A percentile compares a stretch with the other conserved stretches of the same genome.
These are phyloP conservation scores for Lutra lutra DNA, from an alignment of 2,797 vertebrate genomes.

Conservation along the genomic window DNA sequence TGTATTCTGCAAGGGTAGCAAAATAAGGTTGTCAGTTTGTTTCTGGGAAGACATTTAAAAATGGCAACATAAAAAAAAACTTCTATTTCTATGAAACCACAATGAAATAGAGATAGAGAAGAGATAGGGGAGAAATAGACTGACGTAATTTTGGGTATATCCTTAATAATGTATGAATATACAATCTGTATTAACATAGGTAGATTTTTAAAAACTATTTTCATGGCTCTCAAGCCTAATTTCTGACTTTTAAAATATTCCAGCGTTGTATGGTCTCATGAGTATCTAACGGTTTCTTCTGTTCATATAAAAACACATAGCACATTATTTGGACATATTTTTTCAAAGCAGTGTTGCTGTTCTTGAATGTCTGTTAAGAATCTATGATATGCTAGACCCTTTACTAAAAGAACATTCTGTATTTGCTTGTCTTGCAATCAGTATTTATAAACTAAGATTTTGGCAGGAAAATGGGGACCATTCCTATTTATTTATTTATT, in stretches of 20 bases:
- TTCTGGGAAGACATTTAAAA: constrained; percentile 47
- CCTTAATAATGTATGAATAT: not conserved
- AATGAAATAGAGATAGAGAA: not conserved
- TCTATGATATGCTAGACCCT: not conserved
- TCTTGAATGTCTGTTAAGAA: not conserved
- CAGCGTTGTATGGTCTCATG: not conserved
- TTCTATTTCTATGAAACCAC: not conserved
- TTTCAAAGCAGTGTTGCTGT: not conserved
- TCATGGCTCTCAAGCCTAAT: not conserved
- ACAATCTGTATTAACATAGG: not conserved
- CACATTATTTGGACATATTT: not conserved
- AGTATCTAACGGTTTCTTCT: not conserved
- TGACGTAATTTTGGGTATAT: not conserved
- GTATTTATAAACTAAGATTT: not conserved
- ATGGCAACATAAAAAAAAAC: not conserved
- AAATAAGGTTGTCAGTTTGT: not conserved
- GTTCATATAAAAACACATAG: not conserved
- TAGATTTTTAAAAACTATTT: not conserved
- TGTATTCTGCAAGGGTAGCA: not conserved
- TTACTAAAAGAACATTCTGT: not conserved
- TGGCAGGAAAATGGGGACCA: not conserved
- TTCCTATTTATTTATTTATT: not conserved
- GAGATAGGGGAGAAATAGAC: not conserved
- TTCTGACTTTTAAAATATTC: not conserved
- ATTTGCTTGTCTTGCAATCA: not conserved